Evolutionary conservation across 2,113 vertebrate species (phyloP), one percentile per base, ranked within the genome.

Genomic region (Chaetorhynchus papuensis): DNA sequence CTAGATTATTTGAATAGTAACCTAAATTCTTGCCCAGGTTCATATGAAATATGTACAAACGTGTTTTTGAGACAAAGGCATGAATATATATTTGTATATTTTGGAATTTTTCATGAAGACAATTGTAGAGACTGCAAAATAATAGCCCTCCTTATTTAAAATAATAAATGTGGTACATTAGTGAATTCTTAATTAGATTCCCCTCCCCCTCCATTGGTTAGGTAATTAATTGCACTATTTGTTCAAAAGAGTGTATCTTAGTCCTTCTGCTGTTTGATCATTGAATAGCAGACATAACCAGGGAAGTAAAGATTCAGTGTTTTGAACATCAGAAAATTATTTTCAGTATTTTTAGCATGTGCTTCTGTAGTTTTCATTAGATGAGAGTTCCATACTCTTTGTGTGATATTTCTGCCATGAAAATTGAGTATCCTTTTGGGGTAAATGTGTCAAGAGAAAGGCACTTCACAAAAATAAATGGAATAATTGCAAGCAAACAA

Each of bases 401-500:
- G 17, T 89, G 37, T 75, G 53, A 69, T 72, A 85, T 66, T 96
- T 94, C 84, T 74, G 1, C 54, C 13, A 11, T 89, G 60, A 90
- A 97, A 93, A 91, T 24, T 53, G 42, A 89, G 63, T 83, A n/a
- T 94, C 68, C 74, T 92, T 96, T 83, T 49, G 65, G 70, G 90
- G 95, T 90, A 60, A 82, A 85, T 47, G 60, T 68, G 57, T 95
- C 79, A 89, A 83, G 59, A 92, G 86, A 92, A 94, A 97, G 53
- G 69, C 74, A 83, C 53, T 80, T 94, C 66, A 71, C 49, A 79
- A 68, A 93, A 95, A 78, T 66, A 91, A 95, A 82, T 92, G 8
- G 71, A 95, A 91, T 95, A 92, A 96, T 96, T 93, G 66, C 56
- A 75, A 76, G 76, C 75, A 94, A 96, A 92, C 47, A 89, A 79